Base-by-base conservation (phyloP, 2,888 invertebrate genomes). In the Cephus spinipes region DNA sequence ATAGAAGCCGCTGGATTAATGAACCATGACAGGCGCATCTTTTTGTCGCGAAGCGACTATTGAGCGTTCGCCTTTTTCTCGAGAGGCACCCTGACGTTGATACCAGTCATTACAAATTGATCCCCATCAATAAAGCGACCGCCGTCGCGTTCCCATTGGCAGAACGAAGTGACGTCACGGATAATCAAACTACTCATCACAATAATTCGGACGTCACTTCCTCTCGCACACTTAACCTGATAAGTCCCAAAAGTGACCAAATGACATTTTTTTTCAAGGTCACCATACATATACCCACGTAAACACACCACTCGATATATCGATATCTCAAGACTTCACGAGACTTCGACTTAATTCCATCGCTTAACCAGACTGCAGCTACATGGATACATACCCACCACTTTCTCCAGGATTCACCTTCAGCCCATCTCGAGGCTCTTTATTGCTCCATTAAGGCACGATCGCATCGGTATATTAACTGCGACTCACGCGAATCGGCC, bases 321-420 rank as follows among this genome's bases (percentile, higher is more conserved):
- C 55, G 15, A 55, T 55, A 55, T 55, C 9, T 55, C 23, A 9
- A 55, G 6, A 55, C 55, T 55, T 23, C 55, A 55, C 55, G 23
- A 55, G 55, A 15, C 2, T 55, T 40, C 40, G 40, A 40, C 40
- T 55, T 55, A 55, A 55, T 23, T 55, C 23, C 55, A 55, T 55
- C 55, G 55, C 55, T 55, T 55, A 55, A 23, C 55, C 55, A 55
- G 23, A 55, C 55, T 55, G 55, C 55, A 9, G 55, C 55, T 55
- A 55, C 55, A 55, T 55, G 55, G 23, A 40, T 15, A 35, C 12
- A 23, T 55, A 23, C 23, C 55, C 55, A 69, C 82, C 78, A 86
- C 87, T 87, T 87, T 87, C 87, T 86, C 86, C 86, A 79, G 74
- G 85, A 85, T 82, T 83, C 85, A 81, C 82, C 82, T 83, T 55